A percentile compares a stretch with the other conserved stretches of the same genome.
Conservation (phyloP, 1,140 invertebrate species). For the Laodelphax striatellus region DNA sequence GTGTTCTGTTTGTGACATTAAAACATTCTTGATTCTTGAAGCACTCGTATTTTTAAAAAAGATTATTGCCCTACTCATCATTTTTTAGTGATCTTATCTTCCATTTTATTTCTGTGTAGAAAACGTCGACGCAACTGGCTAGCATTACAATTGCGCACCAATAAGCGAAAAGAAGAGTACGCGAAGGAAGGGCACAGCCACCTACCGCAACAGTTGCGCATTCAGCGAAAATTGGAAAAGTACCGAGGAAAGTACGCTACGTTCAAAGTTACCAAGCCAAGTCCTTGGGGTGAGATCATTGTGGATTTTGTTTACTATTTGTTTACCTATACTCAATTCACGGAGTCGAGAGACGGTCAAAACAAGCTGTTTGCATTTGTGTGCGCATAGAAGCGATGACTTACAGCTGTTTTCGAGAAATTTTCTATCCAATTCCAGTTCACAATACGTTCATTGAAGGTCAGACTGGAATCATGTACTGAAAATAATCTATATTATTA, state of each 20-base stretch:
- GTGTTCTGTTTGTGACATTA: no score
- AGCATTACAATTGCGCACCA: constrained; percentile 70
- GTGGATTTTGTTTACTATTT: no score
- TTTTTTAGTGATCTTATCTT: neutral
- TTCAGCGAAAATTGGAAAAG: constrained; percentile 63
- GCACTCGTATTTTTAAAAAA: neutral
- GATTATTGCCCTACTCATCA: neutral
- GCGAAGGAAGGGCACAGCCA: constrained; percentile 26
- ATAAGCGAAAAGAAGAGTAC: constrained; percentile 44
- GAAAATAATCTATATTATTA: no score
- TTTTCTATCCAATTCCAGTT: no score
- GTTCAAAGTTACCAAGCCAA: constrained; percentile 58
- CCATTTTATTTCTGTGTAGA: constrained; percentile 20
- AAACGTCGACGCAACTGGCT: constrained; percentile 75
- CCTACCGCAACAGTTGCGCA: constrained; percentile 46
- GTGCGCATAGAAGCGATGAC: no score
- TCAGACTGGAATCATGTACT: no score
- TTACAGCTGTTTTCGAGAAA: no score
- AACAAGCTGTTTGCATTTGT: no score
- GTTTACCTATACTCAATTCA: no score
- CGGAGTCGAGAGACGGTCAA: no score
- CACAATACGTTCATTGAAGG: no score
- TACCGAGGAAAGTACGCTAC: constrained; percentile 61
- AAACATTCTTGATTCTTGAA: neutral
- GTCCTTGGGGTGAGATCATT: constrained; percentile 69